Evolutionary conservation across 1,140 invertebrate genomes (phyloP).

Genomic region (Aphidius ervi): DNA sequence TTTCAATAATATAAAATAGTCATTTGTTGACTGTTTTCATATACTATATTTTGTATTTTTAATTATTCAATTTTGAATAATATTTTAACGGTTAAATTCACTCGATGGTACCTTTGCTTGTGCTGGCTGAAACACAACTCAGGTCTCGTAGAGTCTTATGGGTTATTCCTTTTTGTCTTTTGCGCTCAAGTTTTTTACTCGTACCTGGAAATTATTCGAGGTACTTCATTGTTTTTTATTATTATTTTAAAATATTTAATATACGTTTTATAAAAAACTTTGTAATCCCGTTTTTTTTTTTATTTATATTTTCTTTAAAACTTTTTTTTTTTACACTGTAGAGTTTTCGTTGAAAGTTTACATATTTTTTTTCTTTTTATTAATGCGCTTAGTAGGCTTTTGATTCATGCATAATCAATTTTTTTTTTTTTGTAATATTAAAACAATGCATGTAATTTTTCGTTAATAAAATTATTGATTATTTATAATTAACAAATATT

Average conservation of each 20-base stretch:
- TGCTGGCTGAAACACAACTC: constrained; percentile 64
- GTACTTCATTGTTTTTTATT: constrained; percentile 28
- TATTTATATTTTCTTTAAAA: constrained; percentile 8
- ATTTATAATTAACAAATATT: too few species aligned
- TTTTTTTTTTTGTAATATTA: background rate
- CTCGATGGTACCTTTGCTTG: constrained; percentile 62
- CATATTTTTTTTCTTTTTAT: too few species aligned
- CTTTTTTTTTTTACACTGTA: too few species aligned
- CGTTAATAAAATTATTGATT: too few species aligned
- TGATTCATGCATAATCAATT: constrained; percentile 9
- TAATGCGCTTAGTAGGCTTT: constrained; percentile 5
- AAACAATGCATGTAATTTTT: constrained; percentile 6
- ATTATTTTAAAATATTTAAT: too few species aligned
- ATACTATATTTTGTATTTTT: too few species aligned
- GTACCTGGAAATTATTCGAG: constrained; percentile 52
- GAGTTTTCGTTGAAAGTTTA: too few species aligned
- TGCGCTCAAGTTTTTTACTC: constrained; percentile 58
- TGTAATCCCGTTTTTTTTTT: constrained; percentile 18
- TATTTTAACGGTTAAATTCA: constrained; percentile 37
- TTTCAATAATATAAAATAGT: too few species aligned
- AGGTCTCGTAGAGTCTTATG: constrained; percentile 64
- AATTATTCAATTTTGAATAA: constrained; percentile 19
- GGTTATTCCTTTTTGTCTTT: constrained; percentile 63
- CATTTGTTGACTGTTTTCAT: too few species aligned
- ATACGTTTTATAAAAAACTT: constrained; percentile 29